Base-by-base conservation (phyloP, 2,888 invertebrate genomes). In the Galerucella pusilla region DNA sequence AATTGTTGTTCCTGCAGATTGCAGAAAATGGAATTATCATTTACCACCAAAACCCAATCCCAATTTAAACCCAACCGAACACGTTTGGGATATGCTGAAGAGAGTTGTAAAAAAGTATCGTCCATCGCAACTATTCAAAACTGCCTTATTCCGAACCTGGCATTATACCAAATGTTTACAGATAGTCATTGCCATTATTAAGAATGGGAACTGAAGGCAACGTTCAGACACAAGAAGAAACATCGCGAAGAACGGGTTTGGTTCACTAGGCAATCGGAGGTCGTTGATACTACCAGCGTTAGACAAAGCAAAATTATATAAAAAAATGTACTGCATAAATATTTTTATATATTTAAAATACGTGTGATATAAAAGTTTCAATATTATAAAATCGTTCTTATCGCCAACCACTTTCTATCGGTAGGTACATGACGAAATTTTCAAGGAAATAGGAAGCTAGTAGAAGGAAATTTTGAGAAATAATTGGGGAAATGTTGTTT, bases 201-300 rank as follows among this genome's bases (percentile, higher is more conserved):
- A 63, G 70, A 75, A 75, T 67, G 63, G 63, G 65, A 72, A 69
- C 59, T 61, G 68, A 69, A 74, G 73, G 78, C 74, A 75, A 75
- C 54, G 35, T 59, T 73, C 70, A 75, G 70, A 76, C 75, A 68
- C 79, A 79, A 82, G 82, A 83, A 79, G 85, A 83, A 83, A 85
- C 86, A 84, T 52, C 16, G 63, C 61, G 67, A 75, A 79, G 85
- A 84, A 84, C 86, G 86, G 85, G 87, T 88, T 87, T 86, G 86
- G 87, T 87, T 87, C 87, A 87, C 86, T 87, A 87, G 87, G 88
- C 88, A 87, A 88, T 85, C 81, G 82, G 86, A 87, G 88, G 88
- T 88, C 88, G 86, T 88, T 88, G 88, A 86, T 85, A 85, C 87
- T 74, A 25, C 14, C 46, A 20, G 11, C n/a, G 6, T 28, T 65